Evolutionary conservation across 1,140 invertebrate species (phyloP).

Genomic region (Babylonia areolata): DNA sequence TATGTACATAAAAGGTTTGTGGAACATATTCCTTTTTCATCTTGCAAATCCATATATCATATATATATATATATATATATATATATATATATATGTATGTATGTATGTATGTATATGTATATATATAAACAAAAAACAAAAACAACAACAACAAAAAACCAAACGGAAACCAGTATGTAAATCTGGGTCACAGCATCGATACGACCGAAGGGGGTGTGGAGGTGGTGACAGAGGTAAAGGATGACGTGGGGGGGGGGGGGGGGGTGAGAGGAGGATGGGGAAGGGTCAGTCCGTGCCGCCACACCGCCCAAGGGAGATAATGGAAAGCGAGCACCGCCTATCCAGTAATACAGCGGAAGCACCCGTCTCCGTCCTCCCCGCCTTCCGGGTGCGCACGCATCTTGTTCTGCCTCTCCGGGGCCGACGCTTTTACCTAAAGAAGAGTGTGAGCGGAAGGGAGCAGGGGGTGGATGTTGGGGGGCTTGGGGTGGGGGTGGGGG

Average conservation of each 20-base stretch:
- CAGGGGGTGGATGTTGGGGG: no score
- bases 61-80: no score
- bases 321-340: neutral
- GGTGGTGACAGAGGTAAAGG: neutral
- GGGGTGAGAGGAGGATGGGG: neutral
- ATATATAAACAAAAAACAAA: no score
- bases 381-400: slow-evolving; percentile 5
- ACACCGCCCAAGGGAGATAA: neutral
- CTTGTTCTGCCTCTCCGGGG: neutral
- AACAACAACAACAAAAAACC: no score
- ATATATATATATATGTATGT: no score
- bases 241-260: neutral
- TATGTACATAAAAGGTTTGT: no score
- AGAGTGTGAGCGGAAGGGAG: no score
- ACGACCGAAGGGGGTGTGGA: neutral
- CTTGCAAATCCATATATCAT: no score
- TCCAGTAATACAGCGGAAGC: neutral
- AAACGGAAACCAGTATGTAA: no score
- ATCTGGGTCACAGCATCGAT: neutral
- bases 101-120: no score
- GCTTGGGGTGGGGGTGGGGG: no score
- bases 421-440: neutral
- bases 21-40: no score
- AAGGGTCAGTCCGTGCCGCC: neutral
- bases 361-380: neutral